Base-by-base conservation (phyloP, 2,888 invertebrate species). In the Loripinus fragilis region DNA sequence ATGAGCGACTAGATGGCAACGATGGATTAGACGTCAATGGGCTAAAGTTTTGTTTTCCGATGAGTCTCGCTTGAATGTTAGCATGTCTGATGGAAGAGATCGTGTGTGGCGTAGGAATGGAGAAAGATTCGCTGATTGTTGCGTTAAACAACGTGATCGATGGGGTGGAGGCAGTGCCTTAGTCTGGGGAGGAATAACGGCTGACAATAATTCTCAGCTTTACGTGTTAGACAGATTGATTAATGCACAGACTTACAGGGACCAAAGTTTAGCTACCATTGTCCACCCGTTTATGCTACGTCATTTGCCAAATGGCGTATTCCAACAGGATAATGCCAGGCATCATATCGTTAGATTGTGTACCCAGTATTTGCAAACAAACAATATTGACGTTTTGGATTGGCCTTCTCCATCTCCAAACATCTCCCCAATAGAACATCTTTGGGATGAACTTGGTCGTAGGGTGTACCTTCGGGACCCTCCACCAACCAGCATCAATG, bases 161-260 rank as follows among this genome's bases (percentile, higher is more conserved):
- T 55, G 25, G 25, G 25, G 28, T 17, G 55, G 55, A 12, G 55
- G 55, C 30, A 17, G 55, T 28, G 55, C 28, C 30, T 28, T 55
- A 28, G 55, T 55, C 55, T 55, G 55, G 28, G 55, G 15, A 25
- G 23, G 55, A 28, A 55, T 55, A 25, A 55, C 55, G 28, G 55
- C 28, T 55, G 28, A 55, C 28, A 28, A 7, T 28, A 25, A 28
- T 55, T 12, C 30, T 28, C 55, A 55, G 48, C n/a, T 48, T 20
- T 5, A 5, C 5, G 48, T 48, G 15, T 17, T 28, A 25, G 28
- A 55, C 8, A 20, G 55, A 7, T 2, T 2, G 8, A 17, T 55
- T 7, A 55, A 55, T 20, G 55, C 55, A 17, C 25, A 28, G 28
- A 55, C 7, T 23, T 55, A 55, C 20, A 25, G 55, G 8, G 55